Base-by-base conservation (phyloP, 2,113 vertebrate species). In the Campylomormyrus numenius region DNA sequence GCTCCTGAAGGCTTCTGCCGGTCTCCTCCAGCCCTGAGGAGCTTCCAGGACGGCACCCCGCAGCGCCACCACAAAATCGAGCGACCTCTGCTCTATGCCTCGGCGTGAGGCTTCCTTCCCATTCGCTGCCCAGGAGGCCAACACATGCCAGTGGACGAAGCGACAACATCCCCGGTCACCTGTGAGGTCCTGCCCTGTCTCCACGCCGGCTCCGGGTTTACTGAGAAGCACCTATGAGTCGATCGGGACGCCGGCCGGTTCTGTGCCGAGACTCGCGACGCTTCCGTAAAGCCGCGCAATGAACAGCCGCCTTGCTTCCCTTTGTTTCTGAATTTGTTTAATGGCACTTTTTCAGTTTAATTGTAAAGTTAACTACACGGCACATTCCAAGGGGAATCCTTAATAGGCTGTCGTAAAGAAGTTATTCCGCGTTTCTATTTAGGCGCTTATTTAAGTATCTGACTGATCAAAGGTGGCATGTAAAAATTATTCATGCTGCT, bases 1-100 rank as follows among this genome's bases (percentile, higher is more conserved):
- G 62, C 58, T 90, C 70, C 39, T 6, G 19, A 49, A 19, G 58
- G n/a, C 50, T 7, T 10, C 15, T 89, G 91, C 93, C 85, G 62
- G 53, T 88, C 89, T 58, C 53, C 77, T 48, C 39, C 35, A 91
- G 89, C 50, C 45, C 85, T 46, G 66, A 13, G 58, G 58, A 15
- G 17, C 21, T 48, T 62, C 74, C 35, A 42, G 49, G 24, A 52
- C 48, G 85, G 48, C 6, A 1, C 1, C 35, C 74, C 35, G 35
- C 74, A 17, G 35, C 0, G 15, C 35, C 2, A 1, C 74, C 15
- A 5, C 17, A 1, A 3, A 8, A 42, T 2, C 17, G 17, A 35
- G 5, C 35, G 17, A 19, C 17, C 31, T 77, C 35, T 42, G 35
- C 62, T 31, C 31, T 5, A 1, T 1, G 4, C 31, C 74, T 77